Conservation (phyloP, 37 sponge, comb jelly and placozoan genomes). For the Amphimedon queenslandica region DNA sequence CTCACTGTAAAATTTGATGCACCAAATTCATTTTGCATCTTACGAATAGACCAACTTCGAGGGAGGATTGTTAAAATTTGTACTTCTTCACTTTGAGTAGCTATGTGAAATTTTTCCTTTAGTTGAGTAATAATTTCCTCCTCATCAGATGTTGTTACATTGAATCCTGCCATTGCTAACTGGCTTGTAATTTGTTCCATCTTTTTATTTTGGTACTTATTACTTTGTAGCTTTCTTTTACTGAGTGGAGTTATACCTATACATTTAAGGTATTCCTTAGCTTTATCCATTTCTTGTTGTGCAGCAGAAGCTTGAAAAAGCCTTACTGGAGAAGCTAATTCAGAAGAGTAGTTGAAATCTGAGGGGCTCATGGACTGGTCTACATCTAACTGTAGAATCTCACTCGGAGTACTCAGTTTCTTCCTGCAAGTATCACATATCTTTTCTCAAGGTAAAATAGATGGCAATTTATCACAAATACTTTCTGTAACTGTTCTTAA, state of each 20-base stretch:
- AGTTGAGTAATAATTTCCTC: conserved; percentile 24
- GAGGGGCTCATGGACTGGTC: neutral
- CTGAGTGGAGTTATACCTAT: conserved; percentile 1
- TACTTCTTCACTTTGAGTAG: conserved; percentile 25
- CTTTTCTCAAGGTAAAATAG: neutral
- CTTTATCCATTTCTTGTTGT: neutral
- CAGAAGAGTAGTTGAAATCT: neutral
- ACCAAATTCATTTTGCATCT: conserved; percentile 18
- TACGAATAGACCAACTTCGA: conserved; percentile 12
- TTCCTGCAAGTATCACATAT: conserved; percentile 17
- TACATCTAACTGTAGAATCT: neutral
- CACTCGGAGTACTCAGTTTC: neutral
- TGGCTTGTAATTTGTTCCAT: neutral
- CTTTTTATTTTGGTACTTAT: neutral
- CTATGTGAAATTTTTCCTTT: conserved; percentile 19
- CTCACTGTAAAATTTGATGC: conserved; percentile 18
- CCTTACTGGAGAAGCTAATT: neutral
- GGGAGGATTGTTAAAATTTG: conserved; percentile 20
- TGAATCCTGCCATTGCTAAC: conserved; percentile 37
- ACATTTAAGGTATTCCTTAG: too few relatives aligned
- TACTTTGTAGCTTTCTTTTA: neutral
- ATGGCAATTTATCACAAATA: neutral
- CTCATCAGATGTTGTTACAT: conserved; percentile 1
- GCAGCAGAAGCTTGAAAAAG: neutral
- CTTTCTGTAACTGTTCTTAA: neutral